Evolutionary conservation across 2,797 vertebrate species (phyloP).

Genomic region (Rhabdophis nuchalis): DNA sequence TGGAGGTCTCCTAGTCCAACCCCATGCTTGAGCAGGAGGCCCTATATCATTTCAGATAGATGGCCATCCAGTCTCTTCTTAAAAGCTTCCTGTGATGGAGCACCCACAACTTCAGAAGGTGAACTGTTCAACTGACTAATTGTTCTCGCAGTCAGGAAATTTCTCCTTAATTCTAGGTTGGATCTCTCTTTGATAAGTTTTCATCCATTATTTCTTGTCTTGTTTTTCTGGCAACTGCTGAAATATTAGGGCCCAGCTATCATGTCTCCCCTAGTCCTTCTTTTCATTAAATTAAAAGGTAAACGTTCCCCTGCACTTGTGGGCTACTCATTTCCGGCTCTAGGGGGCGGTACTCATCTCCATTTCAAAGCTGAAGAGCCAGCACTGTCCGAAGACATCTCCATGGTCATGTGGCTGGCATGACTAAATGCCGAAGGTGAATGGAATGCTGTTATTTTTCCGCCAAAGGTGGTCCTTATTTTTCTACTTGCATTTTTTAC

Average conservation of each 20-base stretch:
- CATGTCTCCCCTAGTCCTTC: neutral
- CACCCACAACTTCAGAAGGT: neutral
- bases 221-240: neutral
- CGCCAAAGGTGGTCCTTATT: no score
- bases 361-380: no score
- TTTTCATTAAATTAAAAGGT: neutral
- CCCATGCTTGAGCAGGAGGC: no score
- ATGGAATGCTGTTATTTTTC: no score
- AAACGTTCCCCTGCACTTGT: no score
- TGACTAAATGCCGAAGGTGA: no score
- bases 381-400: no score
- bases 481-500: no score
- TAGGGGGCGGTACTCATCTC: no score
- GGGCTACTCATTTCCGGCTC: no score
- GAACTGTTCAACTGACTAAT: neutral
- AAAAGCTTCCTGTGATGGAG: neutral
- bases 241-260: neutral
- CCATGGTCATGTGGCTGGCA: no score
- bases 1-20: no score
- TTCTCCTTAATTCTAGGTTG: neutral
- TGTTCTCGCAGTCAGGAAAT: neutral
- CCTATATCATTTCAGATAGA: neutral
- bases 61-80: neutral
- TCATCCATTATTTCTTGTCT: neutral
- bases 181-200: neutral